Evolutionary conservation across 2,888 invertebrate species (phyloP).

Genomic region (Zhengitettix transpicula): DNA sequence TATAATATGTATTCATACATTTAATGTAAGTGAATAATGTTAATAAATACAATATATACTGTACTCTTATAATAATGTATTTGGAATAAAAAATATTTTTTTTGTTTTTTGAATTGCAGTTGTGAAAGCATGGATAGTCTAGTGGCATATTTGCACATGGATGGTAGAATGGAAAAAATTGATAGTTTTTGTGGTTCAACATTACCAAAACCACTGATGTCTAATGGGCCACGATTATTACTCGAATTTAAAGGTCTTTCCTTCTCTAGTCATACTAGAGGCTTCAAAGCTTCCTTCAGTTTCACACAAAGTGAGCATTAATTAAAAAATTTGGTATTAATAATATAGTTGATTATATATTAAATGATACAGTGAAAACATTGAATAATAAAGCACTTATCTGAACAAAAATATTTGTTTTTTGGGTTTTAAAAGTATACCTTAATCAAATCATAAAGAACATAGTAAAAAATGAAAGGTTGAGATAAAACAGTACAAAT

Average conservation of each 20-base stretch:
- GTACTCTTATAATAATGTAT: too few relatives aligned
- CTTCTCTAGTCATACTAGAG: constrained; percentile 62
- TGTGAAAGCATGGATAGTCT: constrained; percentile 64
- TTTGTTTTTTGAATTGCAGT: constrained; percentile 30
- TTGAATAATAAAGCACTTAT: not conserved
- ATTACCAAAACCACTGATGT: constrained; percentile 80
- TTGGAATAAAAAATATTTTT: too few relatives aligned
- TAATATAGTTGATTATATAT: too few relatives aligned
- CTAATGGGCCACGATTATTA: constrained; percentile 69
- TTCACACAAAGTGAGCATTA: constrained; percentile 71
- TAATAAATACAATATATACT: too few relatives aligned
- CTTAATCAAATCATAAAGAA: too few relatives aligned
- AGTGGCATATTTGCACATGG: constrained; percentile 66
- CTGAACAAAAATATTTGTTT: not conserved
- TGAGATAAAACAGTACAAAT: too few relatives aligned
- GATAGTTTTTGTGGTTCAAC: constrained; percentile 74
- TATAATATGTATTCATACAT: too few relatives aligned
- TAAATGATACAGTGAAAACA: too few relatives aligned
- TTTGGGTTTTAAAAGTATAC: too few relatives aligned
- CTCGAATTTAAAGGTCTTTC: constrained; percentile 67
- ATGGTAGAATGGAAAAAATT: constrained; percentile 68
- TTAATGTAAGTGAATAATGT: too few relatives aligned
- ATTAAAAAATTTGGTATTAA: not conserved
- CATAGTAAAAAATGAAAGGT: too few relatives aligned
- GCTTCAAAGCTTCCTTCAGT: constrained; percentile 74